Conservation (phyloP, 1,140 invertebrate genomes). For the Lethrus apterus region DNA sequence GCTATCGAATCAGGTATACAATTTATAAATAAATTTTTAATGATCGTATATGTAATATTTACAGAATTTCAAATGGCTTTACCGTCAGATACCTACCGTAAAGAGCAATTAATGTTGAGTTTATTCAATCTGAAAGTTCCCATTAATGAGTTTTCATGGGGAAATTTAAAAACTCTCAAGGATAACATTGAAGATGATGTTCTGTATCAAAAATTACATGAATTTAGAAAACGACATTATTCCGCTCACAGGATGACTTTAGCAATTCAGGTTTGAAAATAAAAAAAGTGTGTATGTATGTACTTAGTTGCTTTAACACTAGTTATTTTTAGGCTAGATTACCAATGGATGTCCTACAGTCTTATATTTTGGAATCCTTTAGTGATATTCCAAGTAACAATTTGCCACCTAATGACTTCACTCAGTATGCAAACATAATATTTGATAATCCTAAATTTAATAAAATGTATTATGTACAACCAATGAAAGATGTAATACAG, state of each 20-base stretch:
- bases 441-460: conserved; percentile 60
- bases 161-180: conserved; percentile 70
- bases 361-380: conserved; percentile 57
- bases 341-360: conserved; percentile 65
- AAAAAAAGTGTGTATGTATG: not conserved
- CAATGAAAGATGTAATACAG: conserved; percentile 65
- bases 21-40: not conserved
- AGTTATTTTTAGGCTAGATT: conserved; percentile 63
- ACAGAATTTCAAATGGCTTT: conserved; percentile 69
- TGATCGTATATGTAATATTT: conserved; percentile 1
- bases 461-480: conserved; percentile 70
- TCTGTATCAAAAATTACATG: conserved; percentile 59
- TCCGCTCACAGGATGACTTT: conserved; percentile 85
- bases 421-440: conserved; percentile 40
- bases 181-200: conserved; percentile 58
- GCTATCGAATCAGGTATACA: conserved; percentile 77
- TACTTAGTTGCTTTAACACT: conserved; percentile 1
- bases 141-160: conserved; percentile 76
- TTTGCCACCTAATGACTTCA: conserved; percentile 53
- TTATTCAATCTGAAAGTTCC: conserved; percentile 63
- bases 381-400: conserved; percentile 56
- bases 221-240: conserved; percentile 77
- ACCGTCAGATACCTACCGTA: conserved; percentile 58
- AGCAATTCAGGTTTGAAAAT: conserved; percentile 56
- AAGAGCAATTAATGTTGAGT: conserved; percentile 64